Evolutionary conservation across 1,140 invertebrate species (phyloP), one percentile per base, ranked within the genome.

Genomic region (Charaxes varanes): DNA sequence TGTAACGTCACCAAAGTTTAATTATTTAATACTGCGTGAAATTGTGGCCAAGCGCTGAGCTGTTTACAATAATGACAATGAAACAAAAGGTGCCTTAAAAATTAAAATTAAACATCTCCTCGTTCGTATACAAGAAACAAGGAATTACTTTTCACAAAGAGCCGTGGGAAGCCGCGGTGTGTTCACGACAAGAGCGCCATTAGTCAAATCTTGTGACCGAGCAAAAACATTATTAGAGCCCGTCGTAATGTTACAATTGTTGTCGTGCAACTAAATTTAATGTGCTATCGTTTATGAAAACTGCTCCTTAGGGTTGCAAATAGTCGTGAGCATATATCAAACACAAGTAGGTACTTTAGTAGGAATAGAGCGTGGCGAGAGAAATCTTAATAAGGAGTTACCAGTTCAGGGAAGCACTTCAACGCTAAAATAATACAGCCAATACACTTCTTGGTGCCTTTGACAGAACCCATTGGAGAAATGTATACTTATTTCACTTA

Each of bases 121-220:
- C 41, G 44, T 62, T 51, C 49, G 13, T 10, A 5, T 53, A 55
- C 43, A 48, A 50, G 49, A 41, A 50, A 48, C 59, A 60, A 50
- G 55, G 62, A 68, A 64, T 59, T 46, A 51, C 52, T 42, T 36
- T 19, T 48, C 45, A 46, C 53, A 60, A 58, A 59, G 49, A 53
- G 48, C 43, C 55, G 42, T 60, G 68, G n/a, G 60, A 66, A 76
- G 59, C 31, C 49, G 27, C 44, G 38, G 53, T 28, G 53, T 74
- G 70, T 57, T 49, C 10, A 16, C 38, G 68, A 67, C 66, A 62
- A 43, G 43, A 14, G 33, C 31, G 51, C 66, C 60, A 73, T 73
- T 73, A 70, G 63, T 73, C 69, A 73, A 68, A 70, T 68, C 53
- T 70, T 68, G 55, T 60, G 55, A 64, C 52, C 49, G 52, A 51